phyloP scores from a whole-genome alignment of 2,113 vertebrate genomes.

The Melanerpes aurifrons region DNA sequence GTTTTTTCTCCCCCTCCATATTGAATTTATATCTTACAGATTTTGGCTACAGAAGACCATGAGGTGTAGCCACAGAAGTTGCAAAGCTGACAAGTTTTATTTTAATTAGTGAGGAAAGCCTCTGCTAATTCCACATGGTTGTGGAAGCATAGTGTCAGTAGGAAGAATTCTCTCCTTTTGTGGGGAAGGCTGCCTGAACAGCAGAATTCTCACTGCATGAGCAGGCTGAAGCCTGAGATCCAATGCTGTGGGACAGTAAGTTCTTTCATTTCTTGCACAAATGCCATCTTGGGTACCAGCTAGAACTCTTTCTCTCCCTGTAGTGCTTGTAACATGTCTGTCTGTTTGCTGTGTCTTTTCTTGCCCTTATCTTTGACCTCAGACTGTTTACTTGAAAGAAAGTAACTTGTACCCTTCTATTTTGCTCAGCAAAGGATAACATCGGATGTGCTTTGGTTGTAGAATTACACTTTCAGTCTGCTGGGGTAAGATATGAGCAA shows the following conservation, averaged over 20 bases:
- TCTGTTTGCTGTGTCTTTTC: not conserved
- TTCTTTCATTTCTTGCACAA: constrained; percentile 22
- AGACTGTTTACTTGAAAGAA: not conserved
- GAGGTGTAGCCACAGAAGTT: not conserved
- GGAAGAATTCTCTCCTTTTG: not conserved
- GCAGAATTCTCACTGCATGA: not conserved
- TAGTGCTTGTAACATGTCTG: not conserved
- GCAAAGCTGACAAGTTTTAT: not conserved
- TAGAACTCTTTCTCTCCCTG: constrained; percentile 8
- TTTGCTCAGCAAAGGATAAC: not conserved
- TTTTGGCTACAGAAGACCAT: not conserved
- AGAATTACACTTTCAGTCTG: not conserved
- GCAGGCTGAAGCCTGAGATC: constrained; percentile 23
- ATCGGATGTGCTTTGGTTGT: not conserved
- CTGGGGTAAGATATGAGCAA: not conserved
- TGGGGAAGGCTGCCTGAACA: not conserved
- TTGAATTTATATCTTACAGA: not conserved
- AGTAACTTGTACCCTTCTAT: not conserved
- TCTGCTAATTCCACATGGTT: not conserved
- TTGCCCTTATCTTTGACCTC: not conserved
- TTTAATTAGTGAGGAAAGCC: not conserved
- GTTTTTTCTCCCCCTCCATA: not conserved
- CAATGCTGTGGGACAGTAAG: not conserved
- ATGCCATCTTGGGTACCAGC: not conserved
- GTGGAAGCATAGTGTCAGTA: not conserved